Evolutionary conservation across 2,797 vertebrate species (phyloP), one percentile per base, ranked within the genome.

Genomic region (Antrozous pallidus): DNA sequence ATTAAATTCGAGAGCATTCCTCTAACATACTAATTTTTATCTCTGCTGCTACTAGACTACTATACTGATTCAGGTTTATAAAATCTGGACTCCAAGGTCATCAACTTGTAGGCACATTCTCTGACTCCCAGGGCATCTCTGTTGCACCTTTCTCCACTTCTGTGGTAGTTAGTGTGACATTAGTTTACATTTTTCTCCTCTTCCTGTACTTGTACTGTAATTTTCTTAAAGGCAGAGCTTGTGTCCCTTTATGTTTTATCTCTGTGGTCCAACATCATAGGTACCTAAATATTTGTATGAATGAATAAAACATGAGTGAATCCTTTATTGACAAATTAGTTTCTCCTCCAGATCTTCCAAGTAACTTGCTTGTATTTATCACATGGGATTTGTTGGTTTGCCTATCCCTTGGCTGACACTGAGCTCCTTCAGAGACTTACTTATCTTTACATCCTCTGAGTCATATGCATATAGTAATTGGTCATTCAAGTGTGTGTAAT

Each of bases 21-120:
- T 87, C 26, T 77, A 61, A 28, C 78, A 74, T 90, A 71, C 63
- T 92, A 14, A 84, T 88, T 75, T 82, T 82, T 90, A 83, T 73
- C n/a, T 42, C 51, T 24, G 13, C n/a, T 75, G 28, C 61, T 54
- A 38, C 63, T 82, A 38, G 69, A 65, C 54, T 63, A 33, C 63
- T 82, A 38, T 61, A 65, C 45, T 63, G 81, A 31, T 70, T 71
- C 49, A 83, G 10, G 18, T 94, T 78, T 83, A 4, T 36, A n/a
- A 82, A 31, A 40, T 93, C 12, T 88, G 84, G 77, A 4, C 33
- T 85, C 54, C 16, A 84, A 75, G n/a, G n/a, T 38, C 54, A 93
- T 28, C 78, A 80, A n/a, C 26, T 89, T 77, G n/a, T 5, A 67
- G 54, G 12, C 45, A 47, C 17, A 13, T 84, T 80, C 51, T 77